Evolutionary conservation across 2,888 invertebrate species (phyloP).

Genomic region (Tipula helvola): DNA sequence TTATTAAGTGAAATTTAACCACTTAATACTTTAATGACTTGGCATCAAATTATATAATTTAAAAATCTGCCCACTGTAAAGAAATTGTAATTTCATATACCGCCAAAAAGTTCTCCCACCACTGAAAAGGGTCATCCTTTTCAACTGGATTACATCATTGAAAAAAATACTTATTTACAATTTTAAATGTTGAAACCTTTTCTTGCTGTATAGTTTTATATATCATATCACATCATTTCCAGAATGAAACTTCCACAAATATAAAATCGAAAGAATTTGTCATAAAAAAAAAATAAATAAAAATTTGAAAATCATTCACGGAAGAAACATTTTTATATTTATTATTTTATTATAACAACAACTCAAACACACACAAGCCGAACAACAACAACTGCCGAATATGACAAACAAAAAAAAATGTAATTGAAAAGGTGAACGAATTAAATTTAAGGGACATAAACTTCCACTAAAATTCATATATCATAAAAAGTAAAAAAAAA

Average conservation of each 20-base stretch:
- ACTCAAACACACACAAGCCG: not conserved
- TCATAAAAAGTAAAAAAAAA: not conserved
- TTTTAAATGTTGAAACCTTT: no score
- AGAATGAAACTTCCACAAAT: not conserved
- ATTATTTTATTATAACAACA: not conserved
- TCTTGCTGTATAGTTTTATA: not conserved
- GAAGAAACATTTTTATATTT: not conserved
- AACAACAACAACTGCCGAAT: not conserved
- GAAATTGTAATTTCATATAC: no score
- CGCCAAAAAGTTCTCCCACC: no score
- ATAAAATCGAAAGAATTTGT: not conserved
- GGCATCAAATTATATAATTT: no score
- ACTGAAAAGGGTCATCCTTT: no score
- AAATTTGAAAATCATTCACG: not conserved
- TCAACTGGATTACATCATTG: no score
- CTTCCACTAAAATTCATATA: not conserved
- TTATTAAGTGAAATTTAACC: no score
- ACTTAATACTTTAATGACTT: no score
- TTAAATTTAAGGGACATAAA: conserved; percentile 4
- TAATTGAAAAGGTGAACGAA: not conserved
- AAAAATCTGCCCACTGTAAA: no score
- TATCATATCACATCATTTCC: not conserved
- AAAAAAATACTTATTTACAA: no score
- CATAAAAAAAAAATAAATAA: not conserved
- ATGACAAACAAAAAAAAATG: not conserved